These are phyloP conservation scores for Ptychodera flava DNA, from an alignment of 35 echinoderm and acorn worm genomes.

Conservation along the genomic window DNA sequence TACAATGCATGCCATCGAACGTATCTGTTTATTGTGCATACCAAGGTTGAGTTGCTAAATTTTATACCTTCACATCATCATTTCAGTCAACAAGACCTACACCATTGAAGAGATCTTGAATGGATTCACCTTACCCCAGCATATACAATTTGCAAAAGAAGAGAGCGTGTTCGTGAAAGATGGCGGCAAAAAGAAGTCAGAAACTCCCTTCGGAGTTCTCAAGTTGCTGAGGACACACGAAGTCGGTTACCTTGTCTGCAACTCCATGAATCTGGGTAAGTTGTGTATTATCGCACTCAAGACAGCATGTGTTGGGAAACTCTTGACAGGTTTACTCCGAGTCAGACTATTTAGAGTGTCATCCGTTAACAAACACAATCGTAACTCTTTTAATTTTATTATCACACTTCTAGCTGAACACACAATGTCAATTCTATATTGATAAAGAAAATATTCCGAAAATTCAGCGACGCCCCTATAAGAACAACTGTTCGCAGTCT, in stretches of 20 bases:
- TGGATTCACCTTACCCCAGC: not conserved
- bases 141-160: not conserved
- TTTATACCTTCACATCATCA: too few species aligned
- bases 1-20: too few species aligned
- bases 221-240: not conserved
- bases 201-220: not conserved
- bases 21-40: too few species aligned
- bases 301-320: too few species aligned
- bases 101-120: not conserved
- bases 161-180: not conserved
- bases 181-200: not conserved
- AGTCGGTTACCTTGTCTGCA: not conserved
- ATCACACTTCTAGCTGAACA: not conserved
- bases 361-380: not conserved
- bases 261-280: not conserved
- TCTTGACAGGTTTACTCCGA: too few species aligned
- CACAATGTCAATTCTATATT: not conserved
- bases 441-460: not conserved
- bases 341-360: not conserved
- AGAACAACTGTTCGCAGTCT: too few species aligned
- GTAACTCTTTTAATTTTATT: not conserved
- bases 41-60: too few species aligned
- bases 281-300: too few species aligned
- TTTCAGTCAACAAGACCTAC: not conserved
- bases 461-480: not conserved